phyloP scores from a whole-genome alignment of 2,888 invertebrate genomes.

The Malachius bipustulatus region DNA sequence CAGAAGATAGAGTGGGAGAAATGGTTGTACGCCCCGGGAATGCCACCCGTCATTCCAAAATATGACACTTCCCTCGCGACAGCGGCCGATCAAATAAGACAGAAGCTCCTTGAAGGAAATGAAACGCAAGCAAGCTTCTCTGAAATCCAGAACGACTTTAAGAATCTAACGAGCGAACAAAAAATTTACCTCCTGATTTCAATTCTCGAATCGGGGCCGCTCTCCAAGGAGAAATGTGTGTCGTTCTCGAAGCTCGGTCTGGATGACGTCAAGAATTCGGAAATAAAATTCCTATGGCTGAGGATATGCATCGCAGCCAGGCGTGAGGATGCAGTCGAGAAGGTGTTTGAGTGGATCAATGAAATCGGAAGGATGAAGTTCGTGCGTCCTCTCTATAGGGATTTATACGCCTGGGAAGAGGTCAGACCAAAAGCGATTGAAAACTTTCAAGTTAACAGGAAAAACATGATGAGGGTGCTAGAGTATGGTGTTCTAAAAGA shows the following conservation, averaged over 20 bases:
- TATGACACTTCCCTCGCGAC: slow-evolving; percentile 58
- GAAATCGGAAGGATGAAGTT: slow-evolving; percentile 86
- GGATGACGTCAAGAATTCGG: slow-evolving; percentile 55
- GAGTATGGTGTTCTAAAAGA: slow-evolving; percentile 65
- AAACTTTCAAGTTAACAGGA: slow-evolving; percentile 56
- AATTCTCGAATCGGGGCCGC: slow-evolving; percentile 44
- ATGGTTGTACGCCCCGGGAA: slow-evolving; percentile 74
- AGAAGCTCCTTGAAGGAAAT: slow-evolving; percentile 44
- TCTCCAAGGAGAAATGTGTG: slow-evolving; percentile 45
- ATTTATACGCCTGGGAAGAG: slow-evolving; percentile 68
- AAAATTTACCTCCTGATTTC: slow-evolving; percentile 55
- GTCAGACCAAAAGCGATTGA: slow-evolving; percentile 54
- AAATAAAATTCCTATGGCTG: slow-evolving; percentile 69
- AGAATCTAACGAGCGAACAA: slow-evolving; percentile 55
- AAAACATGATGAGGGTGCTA: slow-evolving; percentile 75
- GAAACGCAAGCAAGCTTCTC: slow-evolving; percentile 28
- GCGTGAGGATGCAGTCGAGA: slow-evolving; percentile 52
- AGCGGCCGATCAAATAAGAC: slow-evolving; percentile 45
- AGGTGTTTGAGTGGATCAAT: slow-evolving; percentile 66
- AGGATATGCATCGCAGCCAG: slow-evolving; percentile 63
- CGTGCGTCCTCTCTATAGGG: slow-evolving; percentile 76
- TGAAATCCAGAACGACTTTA: slow-evolving; percentile 39
- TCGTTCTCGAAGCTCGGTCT: slow-evolving; percentile 57
- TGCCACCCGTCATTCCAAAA: slow-evolving; percentile 79
- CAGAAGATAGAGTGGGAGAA: slow-evolving; percentile 67